These are phyloP conservation scores for Cyprinodon tularosa DNA, from an alignment of 2,113 vertebrate genomes.

Conservation along the genomic window DNA sequence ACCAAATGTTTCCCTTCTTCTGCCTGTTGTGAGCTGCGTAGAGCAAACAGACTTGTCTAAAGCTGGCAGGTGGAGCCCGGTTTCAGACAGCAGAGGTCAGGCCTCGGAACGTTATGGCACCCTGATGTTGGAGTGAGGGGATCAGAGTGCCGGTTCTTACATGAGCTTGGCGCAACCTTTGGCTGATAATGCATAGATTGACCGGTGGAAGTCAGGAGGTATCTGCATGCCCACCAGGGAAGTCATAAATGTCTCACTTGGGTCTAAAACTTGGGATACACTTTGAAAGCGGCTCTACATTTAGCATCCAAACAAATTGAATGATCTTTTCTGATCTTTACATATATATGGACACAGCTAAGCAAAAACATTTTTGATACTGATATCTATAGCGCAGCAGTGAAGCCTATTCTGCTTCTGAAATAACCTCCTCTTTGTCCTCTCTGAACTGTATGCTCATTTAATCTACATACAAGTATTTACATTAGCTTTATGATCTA, in stretches of 20 bases:
- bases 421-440: conserved; percentile 27
- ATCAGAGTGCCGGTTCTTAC: conserved; percentile 47
- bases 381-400: conserved; percentile 19
- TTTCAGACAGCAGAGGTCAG: conserved; percentile 50
- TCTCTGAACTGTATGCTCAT: conserved; percentile 65
- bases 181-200: conserved; percentile 80
- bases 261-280: conserved; percentile 30
- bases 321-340: neutral
- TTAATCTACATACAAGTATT: conserved; percentile 74
- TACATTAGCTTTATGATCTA: conserved; percentile 75
- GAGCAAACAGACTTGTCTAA: conserved; percentile 14
- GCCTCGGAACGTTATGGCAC: conserved; percentile 53
- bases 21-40: neutral
- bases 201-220: conserved; percentile 75
- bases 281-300: conserved; percentile 36
- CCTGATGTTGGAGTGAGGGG: conserved; percentile 65
- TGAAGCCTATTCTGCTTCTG: conserved; percentile 20
- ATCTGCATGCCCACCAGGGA: conserved; percentile 60
- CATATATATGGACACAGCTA: conserved; percentile 25
- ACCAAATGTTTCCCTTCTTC: conserved; percentile 30
- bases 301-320: conserved; percentile 30
- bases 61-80: conserved; percentile 42
- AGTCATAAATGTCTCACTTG: conserved; percentile 39
- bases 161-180: conserved; percentile 36
- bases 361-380: conserved; percentile 37